Conservation (phyloP, 2,113 vertebrate genomes). For the Donacobius atricapilla region DNA sequence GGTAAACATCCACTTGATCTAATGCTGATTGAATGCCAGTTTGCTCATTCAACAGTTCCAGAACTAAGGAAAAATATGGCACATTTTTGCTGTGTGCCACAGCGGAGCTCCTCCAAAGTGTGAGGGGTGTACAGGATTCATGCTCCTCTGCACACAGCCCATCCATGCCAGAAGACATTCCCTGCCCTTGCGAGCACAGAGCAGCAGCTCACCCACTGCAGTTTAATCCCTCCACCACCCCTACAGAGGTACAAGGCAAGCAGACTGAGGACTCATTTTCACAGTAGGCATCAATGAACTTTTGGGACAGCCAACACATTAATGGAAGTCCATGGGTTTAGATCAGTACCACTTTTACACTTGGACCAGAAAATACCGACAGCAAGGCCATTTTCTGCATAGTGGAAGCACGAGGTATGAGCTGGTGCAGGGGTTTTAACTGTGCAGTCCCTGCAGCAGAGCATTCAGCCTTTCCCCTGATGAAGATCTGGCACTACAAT, state of each 20-base stretch:
- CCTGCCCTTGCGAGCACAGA: neutral
- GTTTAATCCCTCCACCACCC: neutral
- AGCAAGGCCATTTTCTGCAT: neutral
- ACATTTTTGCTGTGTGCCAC: accelerated
- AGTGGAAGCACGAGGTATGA: accelerated
- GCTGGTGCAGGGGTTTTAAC: neutral
- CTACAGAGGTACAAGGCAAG: neutral
- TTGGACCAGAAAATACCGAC: neutral
- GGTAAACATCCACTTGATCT: neutral
- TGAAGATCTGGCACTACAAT: neutral
- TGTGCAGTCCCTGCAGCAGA: neutral
- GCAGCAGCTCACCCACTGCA: neutral
- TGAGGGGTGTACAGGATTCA: accelerated
- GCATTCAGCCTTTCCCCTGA: neutral
- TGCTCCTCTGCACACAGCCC: accelerated
- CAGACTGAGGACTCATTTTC: neutral
- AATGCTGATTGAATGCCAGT: neutral
- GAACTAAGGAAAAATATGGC: neutral
- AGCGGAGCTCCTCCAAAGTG: neutral
- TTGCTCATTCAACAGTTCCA: neutral
- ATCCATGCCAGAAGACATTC: neutral
- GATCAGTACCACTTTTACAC: neutral
- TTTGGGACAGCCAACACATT: neutral
- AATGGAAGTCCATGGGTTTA: neutral
- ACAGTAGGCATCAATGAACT: neutral